phyloP scores from a whole-genome alignment of 2,797 vertebrate species.

The Scyliorhinus canicula region DNA sequence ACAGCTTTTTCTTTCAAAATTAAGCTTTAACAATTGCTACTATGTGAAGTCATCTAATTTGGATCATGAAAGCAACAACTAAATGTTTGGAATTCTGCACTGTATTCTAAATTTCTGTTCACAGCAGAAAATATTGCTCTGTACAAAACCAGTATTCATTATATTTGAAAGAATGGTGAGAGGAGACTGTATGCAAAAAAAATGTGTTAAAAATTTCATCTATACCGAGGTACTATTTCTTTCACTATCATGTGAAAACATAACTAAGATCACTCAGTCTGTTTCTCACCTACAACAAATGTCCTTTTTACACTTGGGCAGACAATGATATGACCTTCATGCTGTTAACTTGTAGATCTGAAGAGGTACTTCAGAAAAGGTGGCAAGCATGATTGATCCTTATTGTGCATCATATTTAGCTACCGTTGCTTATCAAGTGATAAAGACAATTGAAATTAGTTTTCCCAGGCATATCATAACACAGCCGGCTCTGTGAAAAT shows the following conservation, averaged over 20 bases:
- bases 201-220: slow-evolving; percentile 18
- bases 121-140: background rate
- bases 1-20: background rate
- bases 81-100: background rate
- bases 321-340: background rate
- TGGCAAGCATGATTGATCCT: slow-evolving; percentile 5
- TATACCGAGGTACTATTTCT: background rate
- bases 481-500: background rate
- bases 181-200: background rate
- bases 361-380: slow-evolving; percentile 26
- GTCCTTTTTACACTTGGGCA: slow-evolving; percentile 26
- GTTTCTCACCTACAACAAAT: slow-evolving; percentile 13
- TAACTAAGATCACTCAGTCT: slow-evolving; percentile 7
- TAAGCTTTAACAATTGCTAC: background rate
- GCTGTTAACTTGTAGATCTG: background rate
- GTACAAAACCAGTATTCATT: background rate
- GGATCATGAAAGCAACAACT: background rate
- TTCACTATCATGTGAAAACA: background rate
- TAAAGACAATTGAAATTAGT: slow-evolving; percentile 4
- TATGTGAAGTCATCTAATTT: background rate
- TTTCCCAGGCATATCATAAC: background rate
- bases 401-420: background rate
- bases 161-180: background rate
- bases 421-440: slow-evolving; percentile 19
- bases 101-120: background rate